These are phyloP conservation scores for Dermatemys mawii DNA, from an alignment of 2,113 vertebrate species.

Conservation along the genomic window DNA sequence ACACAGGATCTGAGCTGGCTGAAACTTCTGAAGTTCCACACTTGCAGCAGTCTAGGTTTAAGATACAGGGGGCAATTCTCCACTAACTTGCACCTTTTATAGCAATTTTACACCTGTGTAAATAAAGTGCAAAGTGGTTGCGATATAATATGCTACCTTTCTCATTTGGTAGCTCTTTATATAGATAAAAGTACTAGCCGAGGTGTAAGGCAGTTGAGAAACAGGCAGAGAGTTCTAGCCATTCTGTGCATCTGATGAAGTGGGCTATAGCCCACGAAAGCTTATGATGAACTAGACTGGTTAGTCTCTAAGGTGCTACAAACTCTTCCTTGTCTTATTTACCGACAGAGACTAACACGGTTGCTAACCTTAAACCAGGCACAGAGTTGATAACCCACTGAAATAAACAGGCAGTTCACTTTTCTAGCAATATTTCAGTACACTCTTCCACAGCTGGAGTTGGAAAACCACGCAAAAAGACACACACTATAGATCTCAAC, in stretches of 20 bases:
- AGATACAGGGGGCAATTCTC: neutral
- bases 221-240: neutral
- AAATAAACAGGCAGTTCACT: neutral
- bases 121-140: neutral
- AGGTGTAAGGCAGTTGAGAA: neutral
- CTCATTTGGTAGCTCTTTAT: neutral
- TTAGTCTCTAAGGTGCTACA: too few species aligned
- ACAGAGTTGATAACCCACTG: neutral
- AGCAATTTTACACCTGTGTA: neutral
- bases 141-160: neutral
- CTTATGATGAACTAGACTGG: too few species aligned
- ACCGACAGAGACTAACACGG: too few species aligned
- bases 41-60: neutral
- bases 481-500: rapidly evolving
- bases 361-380: too few species aligned
- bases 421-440: neutral
- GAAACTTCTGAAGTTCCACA: neutral
- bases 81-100: neutral
- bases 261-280: too few species aligned
- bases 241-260: too few species aligned
- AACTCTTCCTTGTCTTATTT: too few species aligned
- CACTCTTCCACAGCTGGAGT: neutral
- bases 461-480: neutral
- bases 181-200: neutral
- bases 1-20: neutral